These are phyloP conservation scores for Stenotaenia linearis DNA, from an alignment of 2,888 invertebrate species.

Conservation along the genomic window DNA sequence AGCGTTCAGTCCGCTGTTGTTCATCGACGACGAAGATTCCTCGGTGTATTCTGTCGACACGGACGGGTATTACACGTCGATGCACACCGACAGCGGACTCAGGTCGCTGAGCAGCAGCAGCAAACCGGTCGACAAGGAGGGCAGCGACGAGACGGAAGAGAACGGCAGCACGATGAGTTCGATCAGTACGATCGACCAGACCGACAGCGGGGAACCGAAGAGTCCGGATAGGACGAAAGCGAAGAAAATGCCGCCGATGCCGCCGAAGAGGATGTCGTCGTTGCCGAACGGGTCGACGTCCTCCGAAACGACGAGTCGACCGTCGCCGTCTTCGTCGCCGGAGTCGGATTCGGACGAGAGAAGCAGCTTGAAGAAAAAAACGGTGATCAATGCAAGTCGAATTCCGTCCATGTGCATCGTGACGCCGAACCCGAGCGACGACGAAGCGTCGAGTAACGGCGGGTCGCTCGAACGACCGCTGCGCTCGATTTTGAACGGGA, in stretches of 20 bases:
- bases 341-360: no score
- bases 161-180: slow-evolving; percentile 26
- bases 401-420: slow-evolving; percentile 91
- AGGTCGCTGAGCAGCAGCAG: slow-evolving; percentile 43
- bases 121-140: not conserved
- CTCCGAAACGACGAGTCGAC: slow-evolving; percentile 33
- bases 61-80: slow-evolving; percentile 95
- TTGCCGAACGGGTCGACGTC: not conserved
- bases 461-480: not conserved
- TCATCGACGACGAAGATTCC: slow-evolving; percentile 71
- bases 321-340: slow-evolving; percentile 31
- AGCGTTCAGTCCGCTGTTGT: slow-evolving; percentile 30
- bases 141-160: not conserved
- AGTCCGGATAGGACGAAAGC: not conserved
- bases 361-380: slow-evolving; percentile 66
- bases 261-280: not conserved
- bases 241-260: slow-evolving; percentile 1
- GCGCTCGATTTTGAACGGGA: not conserved
- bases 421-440: slow-evolving; percentile 79
- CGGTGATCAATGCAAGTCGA: slow-evolving; percentile 75
- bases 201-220: not conserved
- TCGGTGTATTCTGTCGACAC: slow-evolving; percentile 94
- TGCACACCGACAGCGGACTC: slow-evolving; percentile 91
- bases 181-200: not conserved
- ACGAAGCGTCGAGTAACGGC: slow-evolving; percentile 57